A percentile compares a stretch with the other conserved stretches of the same genome.
phyloP scores from a whole-genome alignment of 1,140 invertebrate genomes.

The Tetragnatha versicolor region DNA sequence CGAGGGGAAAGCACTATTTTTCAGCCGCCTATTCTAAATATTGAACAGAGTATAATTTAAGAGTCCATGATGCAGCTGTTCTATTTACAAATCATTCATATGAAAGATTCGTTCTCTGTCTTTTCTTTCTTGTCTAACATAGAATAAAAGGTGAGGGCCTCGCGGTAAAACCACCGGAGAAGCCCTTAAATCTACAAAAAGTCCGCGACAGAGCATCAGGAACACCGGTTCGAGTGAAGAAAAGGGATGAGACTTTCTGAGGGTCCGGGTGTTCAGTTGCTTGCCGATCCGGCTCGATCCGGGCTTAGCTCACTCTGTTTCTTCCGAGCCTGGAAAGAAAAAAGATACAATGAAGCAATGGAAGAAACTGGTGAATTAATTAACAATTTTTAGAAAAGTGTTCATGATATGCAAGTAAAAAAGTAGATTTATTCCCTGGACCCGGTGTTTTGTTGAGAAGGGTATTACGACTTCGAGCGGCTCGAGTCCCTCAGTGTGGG shows the following conservation, averaged over 20 bases:
- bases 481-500: too few relatives aligned
- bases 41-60: too few relatives aligned
- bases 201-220: not conserved
- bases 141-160: not conserved
- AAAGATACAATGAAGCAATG: not conserved
- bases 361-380: not conserved
- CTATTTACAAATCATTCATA: too few relatives aligned
- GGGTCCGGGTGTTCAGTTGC: conserved; percentile 38
- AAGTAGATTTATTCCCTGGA: too few relatives aligned
- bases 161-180: not conserved
- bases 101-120: too few relatives aligned
- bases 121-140: too few relatives aligned
- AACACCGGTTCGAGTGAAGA: conserved; percentile 35
- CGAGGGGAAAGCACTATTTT: too few relatives aligned
- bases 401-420: too few relatives aligned
- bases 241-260: not conserved
- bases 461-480: too few relatives aligned
- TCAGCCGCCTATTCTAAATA: too few relatives aligned
- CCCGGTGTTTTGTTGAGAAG: too few relatives aligned
- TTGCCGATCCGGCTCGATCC: conserved; percentile 44
- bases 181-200: not conserved
- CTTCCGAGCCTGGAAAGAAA: conserved; percentile 40
- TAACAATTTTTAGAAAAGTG: not conserved
- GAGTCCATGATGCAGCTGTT: too few relatives aligned
- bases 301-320: conserved; percentile 55